Evolutionary conservation across 2,113 vertebrate genomes (phyloP).

Genomic region (Nothocercus nigrocapillus): DNA sequence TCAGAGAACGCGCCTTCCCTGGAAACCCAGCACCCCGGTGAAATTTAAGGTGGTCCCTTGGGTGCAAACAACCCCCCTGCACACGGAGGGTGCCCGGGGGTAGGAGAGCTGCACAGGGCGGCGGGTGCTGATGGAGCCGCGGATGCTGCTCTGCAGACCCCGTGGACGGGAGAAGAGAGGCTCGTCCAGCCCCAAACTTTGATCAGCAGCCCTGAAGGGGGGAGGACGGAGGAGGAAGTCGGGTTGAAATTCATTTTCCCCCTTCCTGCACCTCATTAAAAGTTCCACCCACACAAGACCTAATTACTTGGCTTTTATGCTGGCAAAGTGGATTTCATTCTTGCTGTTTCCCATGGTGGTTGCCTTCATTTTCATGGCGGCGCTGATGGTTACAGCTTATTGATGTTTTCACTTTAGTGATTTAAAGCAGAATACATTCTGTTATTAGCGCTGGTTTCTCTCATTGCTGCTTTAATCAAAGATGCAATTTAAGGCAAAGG

Average conservation of each 20-base stretch:
- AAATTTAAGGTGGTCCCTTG: not conserved
- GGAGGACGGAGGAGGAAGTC: not conserved
- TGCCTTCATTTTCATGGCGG: conserved; percentile 72
- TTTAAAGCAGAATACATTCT: conserved; percentile 73
- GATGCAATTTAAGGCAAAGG: conserved; percentile 66
- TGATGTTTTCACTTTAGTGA: conserved; percentile 74
- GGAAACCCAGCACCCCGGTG: not conserved
- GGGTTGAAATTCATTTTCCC: conserved; percentile 45
- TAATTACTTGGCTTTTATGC: conserved; percentile 73
- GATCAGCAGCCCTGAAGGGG: not conserved
- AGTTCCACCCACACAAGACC: conserved; percentile 70
- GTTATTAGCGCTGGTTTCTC: conserved; percentile 68
- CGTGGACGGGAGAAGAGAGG: not conserved
- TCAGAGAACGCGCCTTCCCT: not conserved
- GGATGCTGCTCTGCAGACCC: not conserved
- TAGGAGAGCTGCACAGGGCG: not conserved
- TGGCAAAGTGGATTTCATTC: conserved; percentile 70
- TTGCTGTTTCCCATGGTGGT: conserved; percentile 71
- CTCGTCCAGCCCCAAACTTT: not conserved
- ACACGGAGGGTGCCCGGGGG: rapidly evolving
- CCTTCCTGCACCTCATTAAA: conserved; percentile 66
- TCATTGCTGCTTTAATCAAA: conserved; percentile 72
- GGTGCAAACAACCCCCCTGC: rapidly evolving
- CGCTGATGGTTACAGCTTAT: conserved; percentile 68
- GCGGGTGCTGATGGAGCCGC: not conserved